phyloP scores from a whole-genome alignment of 2,888 invertebrate species.

The Polia nebulosa region DNA sequence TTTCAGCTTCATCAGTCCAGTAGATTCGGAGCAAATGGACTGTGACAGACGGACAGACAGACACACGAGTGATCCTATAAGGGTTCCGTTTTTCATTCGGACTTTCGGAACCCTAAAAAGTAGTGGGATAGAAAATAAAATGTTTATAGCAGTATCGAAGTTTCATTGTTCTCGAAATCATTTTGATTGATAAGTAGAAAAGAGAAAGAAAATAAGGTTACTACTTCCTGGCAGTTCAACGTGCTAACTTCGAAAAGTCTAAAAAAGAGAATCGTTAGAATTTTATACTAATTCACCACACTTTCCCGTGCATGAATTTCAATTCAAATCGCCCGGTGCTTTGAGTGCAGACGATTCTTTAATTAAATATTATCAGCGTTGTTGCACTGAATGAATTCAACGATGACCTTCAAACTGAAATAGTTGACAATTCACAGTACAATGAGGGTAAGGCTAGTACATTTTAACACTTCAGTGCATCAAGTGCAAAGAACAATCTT shows the following conservation, averaged over 20 bases:
- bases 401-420: slow-evolving; percentile 7
- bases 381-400: background rate
- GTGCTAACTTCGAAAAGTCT: slow-evolving; percentile 32
- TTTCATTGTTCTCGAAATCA: no score
- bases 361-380: background rate
- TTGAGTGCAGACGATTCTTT: slow-evolving; percentile 1
- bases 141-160: no score
- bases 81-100: no score
- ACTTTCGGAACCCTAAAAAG: no score
- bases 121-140: no score
- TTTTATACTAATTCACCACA: slow-evolving; percentile 26
- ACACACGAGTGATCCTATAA: no score
- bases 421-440: slow-evolving; percentile 1
- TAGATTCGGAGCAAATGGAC: no score
- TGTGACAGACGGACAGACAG: no score
- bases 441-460: background rate
- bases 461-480: background rate
- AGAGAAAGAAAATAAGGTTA: slow-evolving; percentile 7
- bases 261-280: slow-evolving; percentile 24
- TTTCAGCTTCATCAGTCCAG: no score
- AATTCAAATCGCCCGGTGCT: slow-evolving; percentile 5
- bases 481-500: background rate
- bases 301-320: slow-evolving; percentile 25
- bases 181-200: no score
- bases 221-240: slow-evolving; percentile 13